Evolutionary conservation across 2,113 vertebrate genomes (phyloP).

Genomic region (Tragelaphus buxtoni): DNA sequence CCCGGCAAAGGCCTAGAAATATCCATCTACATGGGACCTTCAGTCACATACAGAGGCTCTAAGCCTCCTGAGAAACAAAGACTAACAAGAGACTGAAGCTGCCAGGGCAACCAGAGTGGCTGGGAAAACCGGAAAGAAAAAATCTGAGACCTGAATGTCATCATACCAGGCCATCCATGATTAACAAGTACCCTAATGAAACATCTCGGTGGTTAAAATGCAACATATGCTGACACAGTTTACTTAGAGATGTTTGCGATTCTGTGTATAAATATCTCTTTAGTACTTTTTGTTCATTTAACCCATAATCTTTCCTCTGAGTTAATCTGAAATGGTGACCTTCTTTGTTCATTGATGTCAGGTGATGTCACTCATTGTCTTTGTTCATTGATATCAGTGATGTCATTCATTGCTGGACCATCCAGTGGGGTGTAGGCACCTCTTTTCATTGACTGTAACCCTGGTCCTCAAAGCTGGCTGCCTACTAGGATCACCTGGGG

Average conservation of each 20-base stretch:
- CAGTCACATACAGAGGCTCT: background rate
- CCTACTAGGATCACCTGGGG: background rate
- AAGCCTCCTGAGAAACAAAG: background rate
- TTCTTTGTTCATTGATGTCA: background rate
- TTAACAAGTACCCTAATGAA: background rate
- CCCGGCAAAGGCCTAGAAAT: background rate
- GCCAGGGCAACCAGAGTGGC: background rate
- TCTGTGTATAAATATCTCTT: background rate
- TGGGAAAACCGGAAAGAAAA: background rate
- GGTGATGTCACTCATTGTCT: background rate
- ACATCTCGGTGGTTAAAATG: background rate
- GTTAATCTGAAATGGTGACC: background rate
- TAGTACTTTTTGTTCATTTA: background rate
- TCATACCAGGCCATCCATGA: background rate
- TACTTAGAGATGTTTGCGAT: background rate
- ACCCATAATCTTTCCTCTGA: background rate
- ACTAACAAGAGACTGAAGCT: background rate
- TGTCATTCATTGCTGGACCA: background rate
- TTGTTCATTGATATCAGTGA: background rate
- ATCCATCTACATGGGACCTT: background rate
- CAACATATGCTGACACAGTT: background rate
- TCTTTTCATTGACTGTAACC: background rate
- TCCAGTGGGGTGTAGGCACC: no score
- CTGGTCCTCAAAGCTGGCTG: background rate
- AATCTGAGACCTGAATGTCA: background rate